Evolutionary conservation across 2,113 vertebrate species (phyloP).

Genomic region (Embiotoca jacksoni): DNA sequence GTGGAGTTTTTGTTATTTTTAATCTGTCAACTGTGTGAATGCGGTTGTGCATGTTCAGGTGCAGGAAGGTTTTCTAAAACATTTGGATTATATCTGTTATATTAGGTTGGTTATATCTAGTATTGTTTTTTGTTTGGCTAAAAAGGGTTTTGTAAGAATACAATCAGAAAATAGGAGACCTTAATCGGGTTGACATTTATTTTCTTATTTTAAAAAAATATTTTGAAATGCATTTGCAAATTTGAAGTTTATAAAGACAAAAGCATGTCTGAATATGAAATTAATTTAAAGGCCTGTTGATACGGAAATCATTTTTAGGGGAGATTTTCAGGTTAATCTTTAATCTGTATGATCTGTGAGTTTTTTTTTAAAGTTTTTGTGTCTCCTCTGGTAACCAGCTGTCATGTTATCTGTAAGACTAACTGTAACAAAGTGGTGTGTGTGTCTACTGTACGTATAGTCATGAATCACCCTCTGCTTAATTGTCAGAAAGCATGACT

Average conservation of each 20-base stretch:
- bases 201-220: too few species aligned
- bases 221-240: not conserved
- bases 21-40: constrained; percentile 1
- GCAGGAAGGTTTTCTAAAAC: not conserved
- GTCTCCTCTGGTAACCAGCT: constrained; percentile 9
- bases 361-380: constrained; percentile 10
- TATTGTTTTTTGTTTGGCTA: not conserved
- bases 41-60: not conserved
- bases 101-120: not conserved
- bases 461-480: constrained; percentile 20
- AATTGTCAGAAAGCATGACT: constrained; percentile 54
- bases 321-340: not conserved
- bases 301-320: not conserved
- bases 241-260: not conserved
- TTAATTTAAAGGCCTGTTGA: not conserved
- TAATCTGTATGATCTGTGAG: not conserved
- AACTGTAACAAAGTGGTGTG: constrained; percentile 10
- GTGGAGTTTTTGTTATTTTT: not conserved
- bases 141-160: not conserved
- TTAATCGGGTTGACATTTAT: not conserved
- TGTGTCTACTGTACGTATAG: constrained; percentile 3
- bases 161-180: not conserved
- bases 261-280: not conserved
- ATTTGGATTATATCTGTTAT: not conserved
- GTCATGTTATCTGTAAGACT: not conserved